Evolutionary conservation across 2,113 vertebrate species (phyloP), one percentile per base, ranked within the genome.

Genomic region (Pangasianodon hypophthalmus): DNA sequence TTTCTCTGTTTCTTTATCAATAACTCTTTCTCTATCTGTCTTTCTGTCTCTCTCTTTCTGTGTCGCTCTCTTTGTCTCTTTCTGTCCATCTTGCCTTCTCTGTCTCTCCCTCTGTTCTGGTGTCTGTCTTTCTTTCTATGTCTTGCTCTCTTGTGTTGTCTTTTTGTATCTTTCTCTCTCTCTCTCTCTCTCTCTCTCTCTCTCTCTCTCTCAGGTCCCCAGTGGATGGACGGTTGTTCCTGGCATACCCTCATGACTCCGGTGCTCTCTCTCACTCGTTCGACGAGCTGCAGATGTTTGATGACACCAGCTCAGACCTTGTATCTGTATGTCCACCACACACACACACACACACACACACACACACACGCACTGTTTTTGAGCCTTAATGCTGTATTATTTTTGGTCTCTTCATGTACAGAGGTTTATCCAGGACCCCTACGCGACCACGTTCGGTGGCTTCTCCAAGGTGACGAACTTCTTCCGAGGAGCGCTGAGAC

Each of bases 381-480:
- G n/a, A 64, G 24, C 14, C 32, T 29, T 3, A 64, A 18, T 26
- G 3, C 8, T 77, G 6, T 3, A 48, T 81, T 18, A 8, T 90
- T 16, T 86, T 29, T 56, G 32, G 21, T 64, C 24, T 60, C 2
- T 75, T 48, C 0, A 0, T 54, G 0, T 80, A 8, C 94, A 98
- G 98, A 96, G 97, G 88, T 98, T 98, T 44, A 96, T 98, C 88
- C 97, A 97, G 50, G 97, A 98, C 84, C 98, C 98, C 0, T 98
- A 98, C 16, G 96, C 97, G 4, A 97, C 98, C 18, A 98, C 98
- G 0, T 97, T 98, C 4, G 97, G 97, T 3, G 96, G 98, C 11
- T 98, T 98, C 92, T 98, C 98, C 91, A 97, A 97, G 84, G 98
- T 98, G 91, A 98, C 97, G 58, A 98, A 97, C 90, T 98, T 98